Conservation (phyloP, 2,113 vertebrate genomes). For the Stomatorhinus ivindoensis region DNA sequence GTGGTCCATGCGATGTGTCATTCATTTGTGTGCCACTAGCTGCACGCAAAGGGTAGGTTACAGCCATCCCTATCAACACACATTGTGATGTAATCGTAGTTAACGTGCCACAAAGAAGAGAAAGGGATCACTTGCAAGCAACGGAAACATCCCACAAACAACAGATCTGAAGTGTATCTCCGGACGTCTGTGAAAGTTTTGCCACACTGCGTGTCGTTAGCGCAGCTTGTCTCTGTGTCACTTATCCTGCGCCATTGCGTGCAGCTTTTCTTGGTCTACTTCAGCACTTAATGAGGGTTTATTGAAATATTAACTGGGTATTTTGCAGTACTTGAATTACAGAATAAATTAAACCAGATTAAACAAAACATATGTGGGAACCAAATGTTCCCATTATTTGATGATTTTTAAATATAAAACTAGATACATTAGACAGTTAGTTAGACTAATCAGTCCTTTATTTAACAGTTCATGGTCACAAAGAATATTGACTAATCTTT, state of each 20-base stretch:
- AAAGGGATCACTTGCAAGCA: not conserved
- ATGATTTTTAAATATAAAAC: not conserved
- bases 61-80: not conserved
- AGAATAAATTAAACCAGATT: not conserved
- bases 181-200: not conserved
- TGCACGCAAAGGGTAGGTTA: not conserved
- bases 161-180: not conserved
- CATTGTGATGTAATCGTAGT: not conserved
- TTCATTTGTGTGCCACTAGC: not conserved
- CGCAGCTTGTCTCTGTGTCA: not conserved
- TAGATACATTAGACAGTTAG: not conserved
- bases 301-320: not conserved
- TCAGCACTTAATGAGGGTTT: not conserved
- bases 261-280: not conserved
- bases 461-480: not conserved
- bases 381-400: not conserved
- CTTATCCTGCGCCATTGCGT: not conserved
- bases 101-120: not conserved
- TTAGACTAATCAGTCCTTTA: not conserved
- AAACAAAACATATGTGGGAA: not conserved
- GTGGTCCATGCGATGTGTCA: not conserved
- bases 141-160: not conserved
- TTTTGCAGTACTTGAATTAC: not conserved
- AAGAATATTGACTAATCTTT: not conserved
- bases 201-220: not conserved